A percentile compares a stretch with the other conserved stretches of the same genome.
Evolutionary conservation across 2,888 invertebrate genomes (phyloP).

Genomic region (Ochropacha duplaris): DNA sequence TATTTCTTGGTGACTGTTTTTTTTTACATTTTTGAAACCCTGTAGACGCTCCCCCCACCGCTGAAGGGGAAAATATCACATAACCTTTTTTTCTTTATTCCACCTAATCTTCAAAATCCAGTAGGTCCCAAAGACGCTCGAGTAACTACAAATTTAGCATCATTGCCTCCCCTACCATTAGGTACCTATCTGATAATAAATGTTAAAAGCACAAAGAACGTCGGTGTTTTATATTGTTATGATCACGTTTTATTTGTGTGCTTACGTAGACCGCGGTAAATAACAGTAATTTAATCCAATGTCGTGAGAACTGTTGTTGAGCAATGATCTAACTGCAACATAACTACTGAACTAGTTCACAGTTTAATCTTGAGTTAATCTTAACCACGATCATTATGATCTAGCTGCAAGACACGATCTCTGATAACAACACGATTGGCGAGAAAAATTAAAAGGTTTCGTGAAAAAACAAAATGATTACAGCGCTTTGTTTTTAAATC

Average conservation of each 20-base stretch:
- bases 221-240: constrained; percentile 30
- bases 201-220: background rate
- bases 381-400: constrained; percentile 65
- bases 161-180: too few species aligned
- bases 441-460: constrained; percentile 7
- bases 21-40: too few species aligned
- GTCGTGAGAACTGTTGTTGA: constrained; percentile 74
- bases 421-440: constrained; percentile 40
- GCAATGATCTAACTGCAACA: constrained; percentile 50
- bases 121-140: too few species aligned
- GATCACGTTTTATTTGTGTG: constrained; percentile 41
- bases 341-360: constrained; percentile 70
- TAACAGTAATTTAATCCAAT: constrained; percentile 77
- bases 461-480: constrained; percentile 3
- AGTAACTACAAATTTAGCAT: too few species aligned
- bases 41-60: too few species aligned
- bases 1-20: too few species aligned
- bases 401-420: constrained; percentile 55
- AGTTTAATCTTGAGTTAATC: constrained; percentile 66
- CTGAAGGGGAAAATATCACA: too few species aligned
- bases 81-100: too few species aligned
- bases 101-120: too few species aligned
- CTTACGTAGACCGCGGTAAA: constrained; percentile 41
- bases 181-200: background rate
- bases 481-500: background rate